Conservation (phyloP, 2,888 invertebrate genomes). For the Himalopsyche japonica region DNA sequence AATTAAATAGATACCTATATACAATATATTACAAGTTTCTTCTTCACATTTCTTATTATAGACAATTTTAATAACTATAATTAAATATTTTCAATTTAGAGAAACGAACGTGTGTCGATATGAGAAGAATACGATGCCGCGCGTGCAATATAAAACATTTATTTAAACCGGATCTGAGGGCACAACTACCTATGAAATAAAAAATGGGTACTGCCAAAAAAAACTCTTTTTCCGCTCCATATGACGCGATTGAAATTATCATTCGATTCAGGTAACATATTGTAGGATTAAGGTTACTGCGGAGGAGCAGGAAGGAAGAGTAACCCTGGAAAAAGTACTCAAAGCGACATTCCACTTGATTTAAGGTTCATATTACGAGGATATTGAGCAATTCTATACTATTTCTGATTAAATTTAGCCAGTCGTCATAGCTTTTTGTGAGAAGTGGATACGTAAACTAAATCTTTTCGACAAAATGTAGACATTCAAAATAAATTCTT, state of each 20-base stretch:
- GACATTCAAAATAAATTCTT: not conserved
- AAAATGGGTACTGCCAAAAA: not conserved
- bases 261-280: constrained; percentile 9
- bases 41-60: too few relatives aligned
- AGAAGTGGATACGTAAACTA: not conserved
- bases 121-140: not conserved
- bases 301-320: not conserved
- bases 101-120: not conserved
- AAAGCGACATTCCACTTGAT: not conserved
- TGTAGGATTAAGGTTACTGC: not conserved
- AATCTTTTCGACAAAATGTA: not conserved
- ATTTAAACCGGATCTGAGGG: not conserved
- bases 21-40: too few relatives aligned
- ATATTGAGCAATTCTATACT: constrained; percentile 1
- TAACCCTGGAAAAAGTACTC: not conserved
- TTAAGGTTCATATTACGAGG: not conserved
- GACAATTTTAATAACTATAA: not conserved
- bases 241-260: constrained; percentile 11
- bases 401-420: not conserved
- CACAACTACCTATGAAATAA: not conserved
- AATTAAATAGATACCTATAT: too few relatives aligned
- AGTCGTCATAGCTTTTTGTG: not conserved
- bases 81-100: not conserved
- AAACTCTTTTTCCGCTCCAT: constrained; percentile 9
- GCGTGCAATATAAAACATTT: not conserved